Evolutionary conservation across 1,140 invertebrate species (phyloP), one percentile per base, ranked within the genome.

Genomic region (Tribolium castaneum): DNA sequence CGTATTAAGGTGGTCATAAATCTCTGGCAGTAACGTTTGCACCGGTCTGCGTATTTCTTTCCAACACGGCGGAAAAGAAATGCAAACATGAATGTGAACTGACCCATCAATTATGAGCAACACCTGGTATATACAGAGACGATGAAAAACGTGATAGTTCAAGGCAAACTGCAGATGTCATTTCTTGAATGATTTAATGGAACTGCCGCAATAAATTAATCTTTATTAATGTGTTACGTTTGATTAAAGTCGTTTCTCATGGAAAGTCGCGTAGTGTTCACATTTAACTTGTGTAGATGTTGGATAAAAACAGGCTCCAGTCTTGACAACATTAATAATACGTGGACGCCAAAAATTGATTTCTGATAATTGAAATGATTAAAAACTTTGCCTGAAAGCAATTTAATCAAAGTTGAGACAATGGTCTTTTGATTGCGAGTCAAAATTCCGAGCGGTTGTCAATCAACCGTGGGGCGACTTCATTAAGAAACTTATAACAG

Each of bases 111-210:
- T 82, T 82, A 80, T 75, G 51, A 76, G 70, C 77, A 82, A 82
- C 81, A 82, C 81, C 81, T 82, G 81, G 79, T 82, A 82, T 80
- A 79, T 73, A 49, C 34, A 49, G 25, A 74, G 77, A 77, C 80
- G 75, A 80, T 79, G 77, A 80, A 82, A 80, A 83, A 80, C 82
- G 82, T 83, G 82, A 83, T 83, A 83, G 82, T 83, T 83, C 82
- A 83, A 83, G 82, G 82, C 78, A 76, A 83, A 77, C 82, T 78
- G 77, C 80, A 80, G 79, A 81, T 83, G 82, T 82, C 81, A 81
- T 74, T 82, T 75, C 70, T 82, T 82, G 78, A 82, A 78, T 82
- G 81, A 82, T 82, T 82, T 82, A 82, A 79, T 80, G 76, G 50
- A 73, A 71, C 62, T 78, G 70, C 70, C 35, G 77, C 66, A 78